Conservation (phyloP, 2,797 vertebrate species). For the Alauda arvensis region DNA sequence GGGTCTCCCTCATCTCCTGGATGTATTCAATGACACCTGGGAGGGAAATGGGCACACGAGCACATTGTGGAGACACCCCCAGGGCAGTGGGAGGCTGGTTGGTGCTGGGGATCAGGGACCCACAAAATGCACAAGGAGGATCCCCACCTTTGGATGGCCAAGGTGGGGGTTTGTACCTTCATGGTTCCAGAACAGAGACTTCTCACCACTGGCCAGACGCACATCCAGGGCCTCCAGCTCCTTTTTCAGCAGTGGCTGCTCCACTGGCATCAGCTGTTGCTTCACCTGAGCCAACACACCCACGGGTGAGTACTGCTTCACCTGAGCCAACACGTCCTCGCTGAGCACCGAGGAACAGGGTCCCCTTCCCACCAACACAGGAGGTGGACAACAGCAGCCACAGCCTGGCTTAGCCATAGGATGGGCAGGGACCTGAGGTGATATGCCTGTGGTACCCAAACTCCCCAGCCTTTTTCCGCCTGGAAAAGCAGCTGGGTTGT, state of each 20-base stretch:
- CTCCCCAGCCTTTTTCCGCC: not conserved
- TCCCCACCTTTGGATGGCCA: too few species aligned
- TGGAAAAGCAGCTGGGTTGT: not conserved
- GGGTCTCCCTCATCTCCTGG: conserved; percentile 46
- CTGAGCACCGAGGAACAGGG: fast-evolving
- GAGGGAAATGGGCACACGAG: fast-evolving
- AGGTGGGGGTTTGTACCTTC: conserved; percentile 49
- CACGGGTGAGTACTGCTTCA: conserved; percentile 9
- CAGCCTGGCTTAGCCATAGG: not conserved
- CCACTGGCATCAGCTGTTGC: conserved; percentile 52
- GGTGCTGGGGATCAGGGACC: fast-evolving
- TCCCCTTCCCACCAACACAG: fast-evolving
- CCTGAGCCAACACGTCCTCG: not conserved
- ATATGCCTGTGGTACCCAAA: fast-evolving
- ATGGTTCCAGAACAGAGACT: conserved; percentile 67
- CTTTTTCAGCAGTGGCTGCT: conserved; percentile 65
- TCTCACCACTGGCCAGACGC: conserved; percentile 49
- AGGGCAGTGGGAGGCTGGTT: fast-evolving
- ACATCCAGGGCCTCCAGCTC: conserved; percentile 66
- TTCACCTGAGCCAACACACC: conserved; percentile 52
- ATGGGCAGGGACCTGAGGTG: fast-evolving
- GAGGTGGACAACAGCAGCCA: not conserved
- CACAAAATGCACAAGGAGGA: fast-evolving
- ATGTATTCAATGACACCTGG: conserved; percentile 68
- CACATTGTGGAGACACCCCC: fast-evolving